These are phyloP conservation scores for Pygoscelis antarcticus DNA, from an alignment of 2,113 vertebrate species.

Conservation along the genomic window DNA sequence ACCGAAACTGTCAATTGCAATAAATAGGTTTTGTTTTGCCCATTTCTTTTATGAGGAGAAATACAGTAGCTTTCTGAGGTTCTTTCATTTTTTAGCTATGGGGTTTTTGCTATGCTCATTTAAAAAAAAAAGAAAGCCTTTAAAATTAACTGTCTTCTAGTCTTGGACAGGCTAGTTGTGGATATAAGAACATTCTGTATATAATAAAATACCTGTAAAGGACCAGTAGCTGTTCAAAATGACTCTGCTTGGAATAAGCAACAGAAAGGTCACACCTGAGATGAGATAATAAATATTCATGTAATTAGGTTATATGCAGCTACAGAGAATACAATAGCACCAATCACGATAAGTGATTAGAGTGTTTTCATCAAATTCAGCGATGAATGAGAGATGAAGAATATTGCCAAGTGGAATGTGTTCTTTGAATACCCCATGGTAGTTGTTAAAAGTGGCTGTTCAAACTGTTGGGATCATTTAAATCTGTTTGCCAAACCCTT, in stretches of 20 bases:
- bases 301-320: slow-evolving; percentile 52
- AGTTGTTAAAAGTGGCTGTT: not conserved
- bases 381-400: not conserved
- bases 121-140: not conserved
- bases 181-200: not conserved
- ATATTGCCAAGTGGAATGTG: not conserved
- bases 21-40: not conserved
- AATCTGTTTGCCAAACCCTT: not conserved
- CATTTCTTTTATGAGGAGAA: not conserved
- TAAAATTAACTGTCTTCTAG: not conserved
- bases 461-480: not conserved
- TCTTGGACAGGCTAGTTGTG: not conserved
- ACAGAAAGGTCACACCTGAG: slow-evolving; percentile 6
- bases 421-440: not conserved
- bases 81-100: not conserved
- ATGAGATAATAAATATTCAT: slow-evolving; percentile 58
- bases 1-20: not conserved
- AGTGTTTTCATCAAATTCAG: not conserved
- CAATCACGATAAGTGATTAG: slow-evolving; percentile 42
- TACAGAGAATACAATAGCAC: not conserved
- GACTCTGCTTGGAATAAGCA: not conserved
- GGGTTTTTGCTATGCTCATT: not conserved
- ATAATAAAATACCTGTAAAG: not conserved
- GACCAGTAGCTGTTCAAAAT: not conserved
- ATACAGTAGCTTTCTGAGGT: not conserved